Conservation (phyloP, 2,113 vertebrate genomes). For the Vireo altiloquus region DNA sequence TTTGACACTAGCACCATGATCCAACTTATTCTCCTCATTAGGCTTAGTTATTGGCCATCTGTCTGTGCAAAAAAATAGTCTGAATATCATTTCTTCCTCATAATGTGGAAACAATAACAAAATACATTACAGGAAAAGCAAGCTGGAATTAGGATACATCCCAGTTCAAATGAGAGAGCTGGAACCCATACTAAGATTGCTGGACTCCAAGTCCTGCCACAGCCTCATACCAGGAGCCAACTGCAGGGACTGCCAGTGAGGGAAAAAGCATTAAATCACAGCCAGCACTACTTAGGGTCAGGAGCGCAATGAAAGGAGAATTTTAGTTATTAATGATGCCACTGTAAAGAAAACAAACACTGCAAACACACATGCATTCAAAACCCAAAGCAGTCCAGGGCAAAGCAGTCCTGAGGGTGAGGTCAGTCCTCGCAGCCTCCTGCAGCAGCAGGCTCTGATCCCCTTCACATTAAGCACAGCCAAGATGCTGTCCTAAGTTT, state of each 20-base stretch:
- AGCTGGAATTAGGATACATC: background rate
- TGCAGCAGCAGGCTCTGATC: fast-evolving
- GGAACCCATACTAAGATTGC: background rate
- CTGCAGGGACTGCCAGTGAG: background rate
- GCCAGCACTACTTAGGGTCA: background rate
- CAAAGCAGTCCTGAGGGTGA: background rate
- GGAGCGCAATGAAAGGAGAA: background rate
- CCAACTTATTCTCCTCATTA: constrained; percentile 41
- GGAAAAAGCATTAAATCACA: background rate
- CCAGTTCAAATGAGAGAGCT: background rate
- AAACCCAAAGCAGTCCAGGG: background rate
- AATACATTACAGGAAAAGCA: background rate
- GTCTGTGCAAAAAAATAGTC: background rate
- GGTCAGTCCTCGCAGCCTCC: background rate
- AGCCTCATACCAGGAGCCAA: background rate
- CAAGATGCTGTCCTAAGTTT: background rate
- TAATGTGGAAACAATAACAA: background rate
- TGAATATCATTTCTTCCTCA: constrained; percentile 22
- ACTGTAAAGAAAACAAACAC: background rate
- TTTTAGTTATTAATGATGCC: background rate
- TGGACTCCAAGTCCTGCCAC: background rate
- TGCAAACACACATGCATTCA: background rate
- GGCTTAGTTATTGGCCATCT: constrained; percentile 45
- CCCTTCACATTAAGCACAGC: background rate
- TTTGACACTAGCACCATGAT: constrained; percentile 39